These are phyloP conservation scores for Apostichopus californicus DNA, from an alignment of 35 echinoderm and acorn worm species.

Conservation along the genomic window DNA sequence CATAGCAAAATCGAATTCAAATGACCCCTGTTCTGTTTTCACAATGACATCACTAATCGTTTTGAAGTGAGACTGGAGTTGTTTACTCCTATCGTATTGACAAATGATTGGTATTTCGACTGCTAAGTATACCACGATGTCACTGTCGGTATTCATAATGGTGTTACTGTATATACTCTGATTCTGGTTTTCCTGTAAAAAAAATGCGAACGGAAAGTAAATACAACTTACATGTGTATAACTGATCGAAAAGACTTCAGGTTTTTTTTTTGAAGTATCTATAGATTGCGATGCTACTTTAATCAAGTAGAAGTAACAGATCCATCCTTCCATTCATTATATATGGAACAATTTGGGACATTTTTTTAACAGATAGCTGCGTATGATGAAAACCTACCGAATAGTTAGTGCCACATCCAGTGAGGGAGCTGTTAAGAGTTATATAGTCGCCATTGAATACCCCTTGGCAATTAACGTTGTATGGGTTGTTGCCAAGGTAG, in stretches of 20 bases:
- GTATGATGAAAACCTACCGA: not conserved
- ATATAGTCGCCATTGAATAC: conserved; percentile 11
- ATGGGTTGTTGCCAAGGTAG: not conserved
- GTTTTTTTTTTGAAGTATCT: not conserved
- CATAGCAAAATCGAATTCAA: conserved; percentile 5
- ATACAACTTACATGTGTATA: no score
- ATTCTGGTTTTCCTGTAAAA: conserved; percentile 1
- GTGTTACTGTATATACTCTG: not conserved
- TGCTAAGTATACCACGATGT: not conserved
- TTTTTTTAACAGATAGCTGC: no score
- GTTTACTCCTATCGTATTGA: not conserved
- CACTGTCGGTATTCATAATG: not conserved
- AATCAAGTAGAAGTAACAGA: not conserved
- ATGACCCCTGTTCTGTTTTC: not conserved
- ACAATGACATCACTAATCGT: not conserved
- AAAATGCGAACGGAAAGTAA: no score
- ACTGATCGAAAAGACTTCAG: not conserved
- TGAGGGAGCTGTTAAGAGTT: conserved; percentile 39
- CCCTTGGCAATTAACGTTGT: conserved; percentile 4
- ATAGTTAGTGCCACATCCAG: conserved; percentile 12
- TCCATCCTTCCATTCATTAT: not conserved
- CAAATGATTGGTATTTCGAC: conserved; percentile 3
- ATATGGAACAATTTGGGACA: not conserved
- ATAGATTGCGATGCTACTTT: no score
- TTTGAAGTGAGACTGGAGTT: not conserved